Conservation (phyloP, 2,888 invertebrate species). For the Drosophila limbata region DNA sequence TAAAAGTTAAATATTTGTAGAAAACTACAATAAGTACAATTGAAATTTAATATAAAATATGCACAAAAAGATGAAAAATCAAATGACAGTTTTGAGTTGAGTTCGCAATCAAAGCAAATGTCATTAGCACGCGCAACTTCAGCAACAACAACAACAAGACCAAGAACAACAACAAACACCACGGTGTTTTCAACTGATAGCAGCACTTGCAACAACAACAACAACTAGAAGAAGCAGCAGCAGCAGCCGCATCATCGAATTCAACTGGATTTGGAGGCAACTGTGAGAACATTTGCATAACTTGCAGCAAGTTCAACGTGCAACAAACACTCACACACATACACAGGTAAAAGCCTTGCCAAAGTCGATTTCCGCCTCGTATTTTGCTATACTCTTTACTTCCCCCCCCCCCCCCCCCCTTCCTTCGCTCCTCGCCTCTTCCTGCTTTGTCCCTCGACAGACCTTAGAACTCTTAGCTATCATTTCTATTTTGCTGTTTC, state of each 20-base stretch:
- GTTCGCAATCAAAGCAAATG: slow-evolving; percentile 76
- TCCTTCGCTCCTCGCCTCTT: neutral
- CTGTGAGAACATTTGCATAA: slow-evolving; percentile 71
- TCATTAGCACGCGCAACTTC: slow-evolving; percentile 73
- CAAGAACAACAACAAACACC: neutral
- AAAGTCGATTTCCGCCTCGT: slow-evolving; percentile 75
- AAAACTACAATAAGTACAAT: neutral
- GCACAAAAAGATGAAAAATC: slow-evolving; percentile 3
- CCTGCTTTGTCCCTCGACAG: neutral
- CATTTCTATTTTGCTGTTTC: slow-evolving; percentile 74
- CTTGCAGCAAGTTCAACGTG: slow-evolving; percentile 66
- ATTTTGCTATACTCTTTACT: neutral
- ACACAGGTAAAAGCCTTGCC: slow-evolving; percentile 72
- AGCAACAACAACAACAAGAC: slow-evolving; percentile 21
- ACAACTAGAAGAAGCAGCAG: slow-evolving; percentile 2
- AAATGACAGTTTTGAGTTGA: slow-evolving; percentile 73
- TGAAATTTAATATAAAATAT: slow-evolving; percentile 1
- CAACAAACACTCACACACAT: slow-evolving; percentile 29
- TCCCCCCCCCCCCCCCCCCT: too few species aligned
- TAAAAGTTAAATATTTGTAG: too few species aligned
- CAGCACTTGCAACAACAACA: slow-evolving; percentile 25
- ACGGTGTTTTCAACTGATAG: slow-evolving; percentile 61
- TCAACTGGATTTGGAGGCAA: slow-evolving; percentile 32
- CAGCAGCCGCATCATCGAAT: slow-evolving; percentile 26
- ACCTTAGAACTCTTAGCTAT: slow-evolving; percentile 48